These are phyloP conservation scores for Arctopsyche grandis DNA, from an alignment of 1,140 invertebrate genomes.

Conservation along the genomic window DNA sequence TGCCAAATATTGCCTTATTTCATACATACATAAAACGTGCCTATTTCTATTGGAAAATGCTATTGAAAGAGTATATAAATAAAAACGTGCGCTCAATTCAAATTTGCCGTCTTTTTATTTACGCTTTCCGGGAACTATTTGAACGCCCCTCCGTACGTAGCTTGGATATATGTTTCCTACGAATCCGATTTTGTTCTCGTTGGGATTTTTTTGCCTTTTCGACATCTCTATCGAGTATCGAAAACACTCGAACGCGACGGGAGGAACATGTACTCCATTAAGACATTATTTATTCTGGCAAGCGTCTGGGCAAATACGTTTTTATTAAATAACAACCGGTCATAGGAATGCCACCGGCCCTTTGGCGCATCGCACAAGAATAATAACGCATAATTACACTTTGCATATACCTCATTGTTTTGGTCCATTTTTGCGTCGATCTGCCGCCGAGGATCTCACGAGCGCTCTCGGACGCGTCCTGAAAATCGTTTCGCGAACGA, in stretches of 20 bases:
- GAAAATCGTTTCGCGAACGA: background rate
- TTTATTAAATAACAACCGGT: conserved; percentile 35
- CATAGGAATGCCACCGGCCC: conserved; percentile 28
- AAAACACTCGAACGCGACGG: background rate
- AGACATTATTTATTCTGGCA: conserved; percentile 38
- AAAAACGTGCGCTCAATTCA: background rate
- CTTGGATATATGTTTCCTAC: background rate
- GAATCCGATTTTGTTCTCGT: background rate
- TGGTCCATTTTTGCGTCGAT: conserved; percentile 11
- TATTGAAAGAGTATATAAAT: no score
- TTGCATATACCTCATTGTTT: conserved; percentile 27
- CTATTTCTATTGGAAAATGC: no score
- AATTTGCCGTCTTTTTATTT: background rate
- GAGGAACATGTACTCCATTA: conserved; percentile 1
- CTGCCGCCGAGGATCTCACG: background rate
- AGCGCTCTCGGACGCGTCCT: background rate
- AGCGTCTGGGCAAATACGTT: conserved; percentile 33
- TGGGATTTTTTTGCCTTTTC: background rate
- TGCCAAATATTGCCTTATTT: no score
- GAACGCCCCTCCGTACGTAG: background rate
- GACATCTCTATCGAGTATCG: background rate
- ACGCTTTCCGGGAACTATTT: background rate
- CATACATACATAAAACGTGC: no score
- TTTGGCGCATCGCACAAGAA: conserved; percentile 22
- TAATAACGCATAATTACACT: conserved; percentile 33